These are phyloP conservation scores for Lagria hirta DNA, from an alignment of 2,888 invertebrate species.

Conservation along the genomic window DNA sequence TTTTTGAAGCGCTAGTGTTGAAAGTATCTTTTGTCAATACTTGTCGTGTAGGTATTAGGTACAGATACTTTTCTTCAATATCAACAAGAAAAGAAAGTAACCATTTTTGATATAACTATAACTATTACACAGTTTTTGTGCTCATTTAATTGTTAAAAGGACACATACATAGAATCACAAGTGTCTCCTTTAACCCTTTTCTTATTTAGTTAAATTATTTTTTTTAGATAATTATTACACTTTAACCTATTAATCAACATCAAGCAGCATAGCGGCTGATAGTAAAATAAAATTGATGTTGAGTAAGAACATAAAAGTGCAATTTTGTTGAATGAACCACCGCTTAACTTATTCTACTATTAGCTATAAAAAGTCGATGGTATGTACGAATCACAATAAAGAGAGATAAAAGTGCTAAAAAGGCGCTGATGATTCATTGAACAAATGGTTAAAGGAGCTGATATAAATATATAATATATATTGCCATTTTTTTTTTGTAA, in stretches of 20 bases:
- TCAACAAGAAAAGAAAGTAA: slow-evolving; percentile 24
- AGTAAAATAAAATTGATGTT: too few relatives aligned
- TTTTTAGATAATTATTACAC: too few relatives aligned
- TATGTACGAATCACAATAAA: slow-evolving; percentile 10
- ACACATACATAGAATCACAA: slow-evolving; percentile 36
- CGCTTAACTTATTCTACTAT: slow-evolving; percentile 3
- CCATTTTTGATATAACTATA: slow-evolving; percentile 22
- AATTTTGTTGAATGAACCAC: slow-evolving; percentile 17
- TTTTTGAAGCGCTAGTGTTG: slow-evolving; percentile 22
- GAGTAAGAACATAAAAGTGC: too few relatives aligned
- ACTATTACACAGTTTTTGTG: slow-evolving; percentile 27
- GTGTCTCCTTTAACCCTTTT: slow-evolving; percentile 35
- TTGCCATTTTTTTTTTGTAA: slow-evolving; percentile 51
- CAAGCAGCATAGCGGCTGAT: too few relatives aligned
- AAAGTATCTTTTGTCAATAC: slow-evolving; percentile 20
- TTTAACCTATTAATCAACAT: too few relatives aligned
- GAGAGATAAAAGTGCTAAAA: slow-evolving; percentile 9
- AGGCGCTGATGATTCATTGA: slow-evolving; percentile 7
- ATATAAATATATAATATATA: slow-evolving; percentile 49
- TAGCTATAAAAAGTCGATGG: slow-evolving; percentile 20
- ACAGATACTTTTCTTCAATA: slow-evolving; percentile 20
- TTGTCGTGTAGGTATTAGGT: slow-evolving; percentile 23
- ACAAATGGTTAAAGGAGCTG: slow-evolving; percentile 22
- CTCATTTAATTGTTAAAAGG: slow-evolving; percentile 34
- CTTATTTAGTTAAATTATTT: too few relatives aligned